phyloP scores from a whole-genome alignment of 2,888 invertebrate species.

The Halictus ligatus region DNA sequence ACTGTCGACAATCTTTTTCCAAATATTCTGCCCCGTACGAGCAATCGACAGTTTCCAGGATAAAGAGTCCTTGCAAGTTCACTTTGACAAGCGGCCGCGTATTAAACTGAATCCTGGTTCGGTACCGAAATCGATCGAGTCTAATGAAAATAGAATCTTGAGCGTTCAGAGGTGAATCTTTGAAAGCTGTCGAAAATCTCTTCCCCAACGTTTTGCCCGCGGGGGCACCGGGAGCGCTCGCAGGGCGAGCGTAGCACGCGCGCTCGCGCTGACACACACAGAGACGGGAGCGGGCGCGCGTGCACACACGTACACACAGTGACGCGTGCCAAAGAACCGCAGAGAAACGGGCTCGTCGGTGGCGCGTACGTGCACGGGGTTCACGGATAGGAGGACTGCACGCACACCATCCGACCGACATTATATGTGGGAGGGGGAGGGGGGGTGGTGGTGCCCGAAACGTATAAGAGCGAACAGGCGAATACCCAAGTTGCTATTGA shows the following conservation, averaged over 20 bases:
- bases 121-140: background rate
- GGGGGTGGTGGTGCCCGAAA: conserved; percentile 70
- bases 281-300: background rate
- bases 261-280: background rate
- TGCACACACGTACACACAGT: background rate
- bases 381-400: background rate
- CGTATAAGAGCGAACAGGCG: conserved; percentile 82
- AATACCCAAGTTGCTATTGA: conserved; percentile 84
- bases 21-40: background rate
- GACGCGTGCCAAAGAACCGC: conserved; percentile 11
- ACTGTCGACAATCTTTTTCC: background rate
- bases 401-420: conserved; percentile 43
- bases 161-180: background rate
- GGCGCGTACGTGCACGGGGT: background rate
- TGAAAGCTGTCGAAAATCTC: background rate
- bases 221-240: background rate
- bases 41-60: background rate
- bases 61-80: too few species aligned
- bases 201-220: background rate
- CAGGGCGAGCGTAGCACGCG: background rate
- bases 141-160: background rate
- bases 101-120: background rate
- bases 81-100: too few species aligned
- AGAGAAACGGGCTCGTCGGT: background rate
- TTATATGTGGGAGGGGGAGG: conserved; percentile 57